phyloP scores from a whole-genome alignment of 2,888 invertebrate species.

The Tenthredo mesomela region DNA sequence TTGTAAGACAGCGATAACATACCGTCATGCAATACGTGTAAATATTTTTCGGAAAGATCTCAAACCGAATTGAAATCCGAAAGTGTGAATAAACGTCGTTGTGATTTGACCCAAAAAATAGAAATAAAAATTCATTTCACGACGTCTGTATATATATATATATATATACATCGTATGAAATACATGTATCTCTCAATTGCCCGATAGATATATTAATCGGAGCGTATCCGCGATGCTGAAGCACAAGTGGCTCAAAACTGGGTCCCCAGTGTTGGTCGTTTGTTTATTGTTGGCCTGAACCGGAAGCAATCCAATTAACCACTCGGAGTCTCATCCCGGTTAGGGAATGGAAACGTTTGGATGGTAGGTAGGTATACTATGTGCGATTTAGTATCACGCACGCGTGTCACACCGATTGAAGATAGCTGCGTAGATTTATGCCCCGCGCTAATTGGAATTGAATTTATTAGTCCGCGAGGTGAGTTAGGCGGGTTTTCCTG shows the following conservation, averaged over 20 bases:
- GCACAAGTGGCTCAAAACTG: constrained; percentile 25
- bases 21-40: background rate
- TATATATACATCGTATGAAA: background rate
- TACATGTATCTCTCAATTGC: background rate
- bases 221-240: background rate
- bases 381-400: constrained; percentile 22
- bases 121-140: background rate
- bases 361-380: constrained; percentile 16
- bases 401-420: constrained; percentile 33
- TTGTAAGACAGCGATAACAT: background rate
- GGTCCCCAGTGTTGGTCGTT: constrained; percentile 23
- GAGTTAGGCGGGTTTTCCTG: background rate
- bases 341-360: constrained; percentile 21
- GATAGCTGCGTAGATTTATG: constrained; percentile 43
- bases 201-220: constrained; percentile 8
- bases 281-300: constrained; percentile 46
- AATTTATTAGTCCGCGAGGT: constrained; percentile 40
- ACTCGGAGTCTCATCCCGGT: constrained; percentile 25
- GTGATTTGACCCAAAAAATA: background rate
- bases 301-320: constrained; percentile 54
- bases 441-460: constrained; percentile 49
- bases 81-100: constrained; percentile 1
- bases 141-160: background rate
- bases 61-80: background rate
- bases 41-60: background rate